Conservation (phyloP, 2,113 vertebrate genomes). For the Amphiprion percula region DNA sequence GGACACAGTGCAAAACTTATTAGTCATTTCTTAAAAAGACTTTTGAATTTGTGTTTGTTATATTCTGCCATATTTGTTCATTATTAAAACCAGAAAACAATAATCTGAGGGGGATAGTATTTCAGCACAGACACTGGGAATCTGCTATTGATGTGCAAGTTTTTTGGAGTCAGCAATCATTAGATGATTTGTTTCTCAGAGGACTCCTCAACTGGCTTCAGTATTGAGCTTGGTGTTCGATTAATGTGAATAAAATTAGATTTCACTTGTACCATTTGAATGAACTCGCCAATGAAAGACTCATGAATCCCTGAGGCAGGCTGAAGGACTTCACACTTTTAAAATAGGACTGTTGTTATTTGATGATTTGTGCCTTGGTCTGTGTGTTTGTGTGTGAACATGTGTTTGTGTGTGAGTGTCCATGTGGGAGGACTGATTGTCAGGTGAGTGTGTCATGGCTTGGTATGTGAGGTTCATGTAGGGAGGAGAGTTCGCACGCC, state of each 20-base stretch:
- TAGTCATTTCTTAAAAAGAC: background rate
- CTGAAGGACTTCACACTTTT: background rate
- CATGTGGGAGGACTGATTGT: slow-evolving; percentile 16
- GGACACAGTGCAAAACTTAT: background rate
- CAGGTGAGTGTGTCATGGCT: slow-evolving; percentile 10
- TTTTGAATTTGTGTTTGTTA: background rate
- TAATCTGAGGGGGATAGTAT: background rate
- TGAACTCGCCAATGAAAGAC: slow-evolving; percentile 23
- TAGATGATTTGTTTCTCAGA: slow-evolving; percentile 24
- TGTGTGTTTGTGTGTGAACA: too few relatives aligned
- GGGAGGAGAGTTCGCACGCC: slow-evolving; percentile 51
- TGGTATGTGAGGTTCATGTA: slow-evolving; percentile 35
- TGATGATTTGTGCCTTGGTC: too few relatives aligned
- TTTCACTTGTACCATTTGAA: slow-evolving; percentile 30
- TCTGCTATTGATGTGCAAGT: slow-evolving; percentile 6
- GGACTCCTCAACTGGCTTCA: slow-evolving; percentile 28
- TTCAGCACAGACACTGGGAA: background rate
- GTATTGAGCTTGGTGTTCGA: slow-evolving; percentile 21
- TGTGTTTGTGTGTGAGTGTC: slow-evolving; percentile 15
- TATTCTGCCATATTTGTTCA: background rate
- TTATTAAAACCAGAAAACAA: slow-evolving; percentile 28
- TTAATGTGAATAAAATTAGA: slow-evolving; percentile 17
- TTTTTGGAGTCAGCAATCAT: slow-evolving; percentile 41
- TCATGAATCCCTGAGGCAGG: background rate
- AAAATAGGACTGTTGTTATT: background rate